These are phyloP conservation scores for Matsumurasca onukii DNA, from an alignment of 1,140 invertebrate species.

Conservation along the genomic window DNA sequence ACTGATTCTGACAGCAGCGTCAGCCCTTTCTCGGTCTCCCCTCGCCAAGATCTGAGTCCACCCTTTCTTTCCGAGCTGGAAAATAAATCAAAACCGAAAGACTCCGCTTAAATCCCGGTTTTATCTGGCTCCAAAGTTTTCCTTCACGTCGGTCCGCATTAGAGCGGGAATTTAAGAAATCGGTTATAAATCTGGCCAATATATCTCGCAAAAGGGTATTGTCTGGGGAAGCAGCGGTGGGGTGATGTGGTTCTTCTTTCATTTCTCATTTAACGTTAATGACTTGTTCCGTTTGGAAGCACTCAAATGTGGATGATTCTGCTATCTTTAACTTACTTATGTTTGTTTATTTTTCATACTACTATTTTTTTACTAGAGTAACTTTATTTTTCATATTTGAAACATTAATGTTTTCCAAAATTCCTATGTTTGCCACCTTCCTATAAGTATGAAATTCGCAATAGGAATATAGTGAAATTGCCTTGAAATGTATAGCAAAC, in stretches of 20 bases:
- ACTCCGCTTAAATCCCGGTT: slow-evolving; percentile 20
- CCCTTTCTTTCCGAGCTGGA: slow-evolving; percentile 21
- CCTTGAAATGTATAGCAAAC: too few relatives aligned
- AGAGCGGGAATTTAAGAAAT: slow-evolving; percentile 15
- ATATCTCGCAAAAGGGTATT: slow-evolving; percentile 8
- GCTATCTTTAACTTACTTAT: background rate
- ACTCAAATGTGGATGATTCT: slow-evolving; percentile 23
- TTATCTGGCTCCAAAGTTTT: slow-evolving; percentile 12
- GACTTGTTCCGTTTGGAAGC: slow-evolving; percentile 9
- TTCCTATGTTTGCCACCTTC: too few relatives aligned
- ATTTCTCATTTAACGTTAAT: slow-evolving; percentile 22
- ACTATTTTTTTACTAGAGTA: background rate
- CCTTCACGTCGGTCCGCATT: background rate
- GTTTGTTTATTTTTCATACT: background rate
- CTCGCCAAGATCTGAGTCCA: slow-evolving; percentile 6
- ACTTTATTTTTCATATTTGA: too few relatives aligned
- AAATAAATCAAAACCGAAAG: slow-evolving; percentile 30
- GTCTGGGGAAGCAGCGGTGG: slow-evolving; percentile 7
- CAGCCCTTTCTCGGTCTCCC: slow-evolving; percentile 6
- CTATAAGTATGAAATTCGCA: too few relatives aligned
- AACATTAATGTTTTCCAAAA: too few relatives aligned
- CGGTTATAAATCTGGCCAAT: slow-evolving; percentile 21
- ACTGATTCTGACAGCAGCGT: slow-evolving; percentile 30
- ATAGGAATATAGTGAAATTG: too few relatives aligned
- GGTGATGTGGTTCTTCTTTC: slow-evolving; percentile 21